Base-by-base conservation (phyloP, 2,113 vertebrate genomes). In the Strix uralensis region DNA sequence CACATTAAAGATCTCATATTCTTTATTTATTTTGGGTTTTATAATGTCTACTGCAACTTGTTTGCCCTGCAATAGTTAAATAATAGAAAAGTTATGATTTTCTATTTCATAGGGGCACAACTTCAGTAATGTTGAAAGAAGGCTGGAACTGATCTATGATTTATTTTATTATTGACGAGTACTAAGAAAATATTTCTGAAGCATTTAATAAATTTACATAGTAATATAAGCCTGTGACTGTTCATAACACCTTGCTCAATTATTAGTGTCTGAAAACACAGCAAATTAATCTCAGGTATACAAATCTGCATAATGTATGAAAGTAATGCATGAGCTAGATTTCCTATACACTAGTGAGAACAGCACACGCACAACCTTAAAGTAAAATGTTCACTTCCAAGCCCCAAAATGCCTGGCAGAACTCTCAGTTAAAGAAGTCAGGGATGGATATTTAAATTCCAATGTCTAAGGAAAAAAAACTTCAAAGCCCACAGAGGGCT, bases 251-350 rank as follows among this genome's bases (percentile, higher is more conserved):
- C 0, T 58, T 79, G 42, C 63, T 83, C 59, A 82, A 17, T 85
- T 95, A 57, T 14, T 20, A 34, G n/a, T 49, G 16, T 62, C 65
- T 94, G 83, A 66, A 92, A 95, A 91, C 32, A 79, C 91, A 96
- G 46, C 11, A 95, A 87, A 93, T 88, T 81, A 90, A 77, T 46
- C 21, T 95, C 55, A 66, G 1, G 3, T 72, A 63, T 44, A 87
- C 22, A 96, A 71, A 93, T 61, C 34, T 82, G 44, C 47, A 44
- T 77, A 73, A 80, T 11, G 16, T 2, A 4, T 65, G 40, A 92
- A 81, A 83, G 22, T 52, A 93, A 93, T 55, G 15, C 62, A 87
- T 3, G 8, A 92, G 62, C 46, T 62, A 66, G 69, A 30, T 70
- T 80, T 89, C 54, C 66, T 34, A 21, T 22, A 46, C 3, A 6